Base-by-base conservation (phyloP, 2,888 invertebrate genomes). In the Macrosiphum euphorbiae region DNA sequence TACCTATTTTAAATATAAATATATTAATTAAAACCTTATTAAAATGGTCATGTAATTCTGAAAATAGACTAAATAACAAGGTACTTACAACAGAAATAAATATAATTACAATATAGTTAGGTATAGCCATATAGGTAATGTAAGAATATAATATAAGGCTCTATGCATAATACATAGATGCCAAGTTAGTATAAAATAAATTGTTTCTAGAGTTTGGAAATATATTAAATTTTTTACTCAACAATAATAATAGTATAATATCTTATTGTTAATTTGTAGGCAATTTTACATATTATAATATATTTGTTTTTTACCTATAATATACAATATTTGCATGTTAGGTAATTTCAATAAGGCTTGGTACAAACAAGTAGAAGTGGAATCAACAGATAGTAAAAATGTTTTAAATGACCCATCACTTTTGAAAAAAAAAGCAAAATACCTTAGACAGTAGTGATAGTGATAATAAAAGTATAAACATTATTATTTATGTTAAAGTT, bases 311-410 rank as follows among this genome's bases (percentile, higher is more conserved):
- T 1, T 28, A 67, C 13, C 61, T 13, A n/a, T n/a, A n/a, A 67
- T 67, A 67, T 67, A 67, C 5, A 67, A 67, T n/a, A n/a, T 86
- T 4, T 47, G 5, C 28, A 28, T 47, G 0, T 86, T 86, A 86
- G 86, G 26, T 47, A 86, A 86, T 50, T 86, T 86, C 16, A 50
- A 47, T 86, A 86, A 86, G 47, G 86, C 86, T 50, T 86, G 86
- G 86, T 11, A 86, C 26, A 26, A 86, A 47, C 24, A 16, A 86
- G 44, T 86, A n/a, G 61, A 67, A 47, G 28, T 86, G 4, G 50
- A 86, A 28, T 86, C 86, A 28, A 86, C 86, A 13, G 86, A 86
- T 44, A 86, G 0, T 28, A 50, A 50, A 28, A n/a, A 28, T 28
- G 3, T 44, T 44, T 16, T 47, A 47, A 47, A 86, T 86, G 28